These are phyloP conservation scores for Callocephalon fimbriatum DNA, from an alignment of 2,113 vertebrate species.

Conservation along the genomic window DNA sequence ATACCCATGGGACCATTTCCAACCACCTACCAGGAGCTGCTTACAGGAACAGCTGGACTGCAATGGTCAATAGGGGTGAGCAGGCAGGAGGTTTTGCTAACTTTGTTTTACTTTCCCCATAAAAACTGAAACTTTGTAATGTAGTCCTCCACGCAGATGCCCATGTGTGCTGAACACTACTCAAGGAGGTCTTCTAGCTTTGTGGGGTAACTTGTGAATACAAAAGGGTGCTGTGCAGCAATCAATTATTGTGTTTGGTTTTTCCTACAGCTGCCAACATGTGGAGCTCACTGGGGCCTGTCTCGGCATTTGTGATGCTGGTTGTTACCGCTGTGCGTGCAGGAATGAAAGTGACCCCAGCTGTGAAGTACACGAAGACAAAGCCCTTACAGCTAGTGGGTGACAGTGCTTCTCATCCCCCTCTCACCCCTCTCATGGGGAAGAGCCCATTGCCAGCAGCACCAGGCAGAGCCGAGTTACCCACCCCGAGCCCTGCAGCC, in stretches of 20 bases:
- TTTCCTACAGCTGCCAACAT: conserved; percentile 81
- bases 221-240: not conserved
- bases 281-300: conserved; percentile 68
- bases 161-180: rapidly evolving
- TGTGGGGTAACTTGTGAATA: not conserved
- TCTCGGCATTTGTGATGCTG: conserved; percentile 56
- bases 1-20: not conserved
- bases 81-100: not conserved
- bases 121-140: not conserved
- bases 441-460: conserved; percentile 44
- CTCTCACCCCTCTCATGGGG: not conserved
- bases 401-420: conserved; percentile 27
- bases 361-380: conserved; percentile 84
- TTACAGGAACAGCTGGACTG: rapidly evolving
- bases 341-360: conserved; percentile 82
- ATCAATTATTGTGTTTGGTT: not conserved
- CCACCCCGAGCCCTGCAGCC: conserved; percentile 21
- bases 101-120: not conserved
- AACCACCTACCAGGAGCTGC: not conserved
- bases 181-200: not conserved
- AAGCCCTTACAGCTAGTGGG: conserved; percentile 76
- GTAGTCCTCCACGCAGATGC: not conserved
- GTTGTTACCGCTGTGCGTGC: not conserved
- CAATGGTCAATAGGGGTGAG: not conserved
- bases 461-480: not conserved